Conservation (phyloP, 2,113 vertebrate genomes). For the Notechis scutatus region DNA sequence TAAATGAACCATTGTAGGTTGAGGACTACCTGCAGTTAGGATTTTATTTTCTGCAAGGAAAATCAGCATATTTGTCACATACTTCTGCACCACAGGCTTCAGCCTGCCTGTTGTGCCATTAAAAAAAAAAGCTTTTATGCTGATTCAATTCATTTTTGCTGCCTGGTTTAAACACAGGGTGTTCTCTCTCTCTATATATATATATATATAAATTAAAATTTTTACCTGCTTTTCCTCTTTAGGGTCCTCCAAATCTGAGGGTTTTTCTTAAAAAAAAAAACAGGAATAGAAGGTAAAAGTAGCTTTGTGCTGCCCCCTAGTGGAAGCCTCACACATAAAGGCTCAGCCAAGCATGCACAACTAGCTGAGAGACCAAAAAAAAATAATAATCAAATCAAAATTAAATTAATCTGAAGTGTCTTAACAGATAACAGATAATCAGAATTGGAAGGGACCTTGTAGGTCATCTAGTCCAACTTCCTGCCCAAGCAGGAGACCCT, state of each 20-base stretch:
- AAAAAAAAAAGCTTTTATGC: background rate
- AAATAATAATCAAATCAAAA: background rate
- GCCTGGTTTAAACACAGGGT: background rate
- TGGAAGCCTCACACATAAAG: background rate
- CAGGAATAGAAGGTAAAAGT: background rate
- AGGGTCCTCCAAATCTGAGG: background rate
- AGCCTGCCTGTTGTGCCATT: background rate
- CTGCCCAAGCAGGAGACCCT: no score
- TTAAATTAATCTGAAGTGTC: background rate
- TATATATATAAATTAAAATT: background rate
- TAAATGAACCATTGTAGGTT: no score
- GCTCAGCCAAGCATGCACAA: background rate
- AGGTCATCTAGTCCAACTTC: no score
- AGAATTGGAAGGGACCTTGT: no score
- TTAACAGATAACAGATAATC: no score
- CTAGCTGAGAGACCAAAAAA: no score
- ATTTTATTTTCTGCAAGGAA: background rate
- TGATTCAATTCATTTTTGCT: background rate
- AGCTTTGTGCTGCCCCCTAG: background rate
- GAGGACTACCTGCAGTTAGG: background rate
- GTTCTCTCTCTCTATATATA: background rate
- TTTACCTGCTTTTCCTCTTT: background rate
- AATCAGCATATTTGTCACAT: background rate
- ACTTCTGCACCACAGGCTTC: background rate
- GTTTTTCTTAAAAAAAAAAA: background rate